phyloP scores from a whole-genome alignment of 2,888 invertebrate genomes.

The Incurvaria masculella region DNA sequence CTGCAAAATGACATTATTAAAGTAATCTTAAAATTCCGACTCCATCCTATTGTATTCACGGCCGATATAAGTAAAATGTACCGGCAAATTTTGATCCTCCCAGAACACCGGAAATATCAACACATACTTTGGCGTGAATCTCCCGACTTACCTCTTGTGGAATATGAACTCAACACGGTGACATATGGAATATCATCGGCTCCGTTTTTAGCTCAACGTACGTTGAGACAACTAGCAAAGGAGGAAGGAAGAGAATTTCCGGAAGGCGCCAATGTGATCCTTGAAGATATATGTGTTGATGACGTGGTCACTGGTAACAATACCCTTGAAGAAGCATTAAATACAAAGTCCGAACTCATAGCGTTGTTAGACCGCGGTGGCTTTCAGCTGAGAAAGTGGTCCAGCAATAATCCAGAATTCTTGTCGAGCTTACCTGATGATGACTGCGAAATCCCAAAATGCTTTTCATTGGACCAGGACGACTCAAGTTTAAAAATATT shows the following conservation, averaged over 20 bases:
- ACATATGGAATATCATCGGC: too few relatives aligned
- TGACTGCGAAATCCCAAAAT: neutral
- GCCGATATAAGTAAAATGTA: constrained; percentile 13
- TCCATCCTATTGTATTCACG: constrained; percentile 14
- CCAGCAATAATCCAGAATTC: neutral
- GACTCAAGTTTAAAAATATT: neutral
- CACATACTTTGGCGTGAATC: too few relatives aligned
- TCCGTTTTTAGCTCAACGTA: too few relatives aligned
- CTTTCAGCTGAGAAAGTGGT: neutral
- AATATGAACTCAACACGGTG: too few relatives aligned
- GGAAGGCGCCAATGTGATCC: too few relatives aligned
- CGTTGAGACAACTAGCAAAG: too few relatives aligned
- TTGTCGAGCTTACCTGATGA: neutral
- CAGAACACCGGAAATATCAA: too few relatives aligned
- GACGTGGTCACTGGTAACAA: neutral
- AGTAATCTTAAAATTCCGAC: constrained; percentile 15
- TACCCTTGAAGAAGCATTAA: neutral
- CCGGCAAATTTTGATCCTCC: too few relatives aligned
- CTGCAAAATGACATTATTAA: constrained; percentile 18
- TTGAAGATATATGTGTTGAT: neutral
- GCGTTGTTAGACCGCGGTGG: neutral
- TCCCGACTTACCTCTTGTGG: too few relatives aligned
- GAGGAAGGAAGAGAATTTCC: too few relatives aligned
- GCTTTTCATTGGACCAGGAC: neutral
- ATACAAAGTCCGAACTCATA: neutral